Base-by-base conservation (phyloP, 2,797 vertebrate species). In the Tachyglossus aculeatus region DNA sequence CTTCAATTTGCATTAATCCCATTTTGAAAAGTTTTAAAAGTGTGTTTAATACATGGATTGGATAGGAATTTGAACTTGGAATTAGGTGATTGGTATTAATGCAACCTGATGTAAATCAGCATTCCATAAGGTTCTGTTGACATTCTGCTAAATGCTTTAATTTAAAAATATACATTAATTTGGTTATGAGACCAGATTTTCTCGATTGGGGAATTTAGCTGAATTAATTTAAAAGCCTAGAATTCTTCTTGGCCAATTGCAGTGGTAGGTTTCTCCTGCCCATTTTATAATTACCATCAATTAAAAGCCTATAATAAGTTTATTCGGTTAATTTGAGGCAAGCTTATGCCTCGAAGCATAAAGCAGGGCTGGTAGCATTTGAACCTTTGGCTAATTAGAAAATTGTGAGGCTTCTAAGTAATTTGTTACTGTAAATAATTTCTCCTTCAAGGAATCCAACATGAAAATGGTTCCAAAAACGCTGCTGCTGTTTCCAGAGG, bases 241-340 rank as follows among this genome's bases (percentile, higher is more conserved):
- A 43, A 77, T 76, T 88, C 80, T 74, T 92, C 88, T 90, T 85
- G 88, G 66, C 71, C 90, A 91, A 88, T 90, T 81, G 71, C 45
- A 82, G 67, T 67, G 71, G 78, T 87, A 82, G 67, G 67, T 52
- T 88, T 71, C 79, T 71, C 67, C 86, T 86, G 81, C 86, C 71
- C 67, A 77, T 77, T 88, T 88, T 86, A 85, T 86, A 91, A 92
- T 90, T 91, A 88, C 71, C 76, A 83, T 81, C 90, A 92, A 93
- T 92, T 91, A 86, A 75, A 85, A 78, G 59, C 87, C 83, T 88
- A 80, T 89, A 91, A 89, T 88, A 83, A 85, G 86, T 88, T 93
- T 93, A 91, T 88, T 91, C 89, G 82, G 80, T 88, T 91, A 89
- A 91, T 81, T 90, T 77, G 86, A 64, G 74, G 60, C 56, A 78